Evolutionary conservation across 2,113 vertebrate genomes (phyloP), one percentile per base, ranked within the genome.

Genomic region (Acrocephalus kingi): DNA sequence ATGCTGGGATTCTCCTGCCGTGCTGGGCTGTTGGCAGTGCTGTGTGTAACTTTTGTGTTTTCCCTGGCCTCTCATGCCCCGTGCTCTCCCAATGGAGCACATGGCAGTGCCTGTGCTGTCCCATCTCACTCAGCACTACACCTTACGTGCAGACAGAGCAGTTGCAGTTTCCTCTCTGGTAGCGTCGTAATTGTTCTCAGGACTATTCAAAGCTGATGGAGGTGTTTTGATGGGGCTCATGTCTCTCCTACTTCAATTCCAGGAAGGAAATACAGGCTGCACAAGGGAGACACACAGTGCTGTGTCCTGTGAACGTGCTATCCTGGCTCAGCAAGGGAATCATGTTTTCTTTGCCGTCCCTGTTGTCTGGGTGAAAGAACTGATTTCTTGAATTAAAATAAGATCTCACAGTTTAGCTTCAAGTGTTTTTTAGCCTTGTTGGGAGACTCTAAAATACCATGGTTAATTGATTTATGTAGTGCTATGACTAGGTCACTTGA

Each of bases 271-370:
- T 24, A 4, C 2, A 6, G 7, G 10, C 33, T 37, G 33, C 15
- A 4, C 15, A 2, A 9, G 13, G 33, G 30, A 59, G 48, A 7
- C 19, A 0, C 0, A 6, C 21, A 2, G 18, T 0, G 10, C 5
- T 35, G 56, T 71, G 18, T 73, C 24, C 41, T 76, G 1, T 15
- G 16, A 15, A 5, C 0, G 0, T 59, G 56, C 9, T 15, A 0
- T 33, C 43, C 39, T 7, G 4, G 23, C 48, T 59, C 28, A 23
- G 14, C 45, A n/a, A 33, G 10, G 21, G 35, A n/a, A 4, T 19
- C 0, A 1, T 7, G 1, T 52, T 87, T 35, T 39, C 9, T 27
- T 46, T 72, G 51, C 20, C 1, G 4, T n/a, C 56, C 11, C 14
- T 77, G 17, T 59, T 62, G 18, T 55, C 7, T 69, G 22, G n/a